Evolutionary conservation across 1,140 invertebrate genomes (phyloP).

Genomic region (Himalopsyche phryganea): DNA sequence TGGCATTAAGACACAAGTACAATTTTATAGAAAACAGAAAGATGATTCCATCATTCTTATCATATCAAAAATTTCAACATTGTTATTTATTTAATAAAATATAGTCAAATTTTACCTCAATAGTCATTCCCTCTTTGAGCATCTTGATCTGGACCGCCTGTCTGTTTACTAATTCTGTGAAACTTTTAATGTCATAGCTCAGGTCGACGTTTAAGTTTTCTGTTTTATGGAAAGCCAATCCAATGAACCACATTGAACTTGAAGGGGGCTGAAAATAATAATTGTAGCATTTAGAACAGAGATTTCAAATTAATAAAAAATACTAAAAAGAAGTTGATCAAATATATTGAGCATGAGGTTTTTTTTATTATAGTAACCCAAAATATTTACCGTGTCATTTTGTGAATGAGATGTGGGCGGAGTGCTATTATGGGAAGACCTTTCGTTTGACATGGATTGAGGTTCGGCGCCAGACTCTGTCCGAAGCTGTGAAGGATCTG

Average conservation of each 20-base stretch:
- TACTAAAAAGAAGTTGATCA: no score
- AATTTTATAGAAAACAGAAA: no score
- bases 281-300: no score
- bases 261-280: constrained; percentile 31
- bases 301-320: no score
- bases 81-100: no score
- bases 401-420: not conserved
- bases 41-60: no score
- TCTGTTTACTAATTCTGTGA: constrained; percentile 73
- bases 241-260: constrained; percentile 96
- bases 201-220: constrained; percentile 89
- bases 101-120: constrained; percentile 73
- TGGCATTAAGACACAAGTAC: no score
- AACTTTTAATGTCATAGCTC: constrained; percentile 86
- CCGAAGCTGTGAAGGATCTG: no score
- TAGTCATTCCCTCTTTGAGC: constrained; percentile 85
- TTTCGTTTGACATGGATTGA: no score
- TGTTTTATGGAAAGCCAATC: constrained; percentile 83
- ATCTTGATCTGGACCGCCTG: constrained; percentile 71
- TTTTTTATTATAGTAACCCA: no score
- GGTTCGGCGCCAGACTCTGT: no score
- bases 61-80: not conserved
- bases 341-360: no score
- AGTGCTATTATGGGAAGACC: not conserved
- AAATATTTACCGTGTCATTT: constrained; percentile 3